These are phyloP conservation scores for Rhinopomastus cyanomelas DNA, from an alignment of 2,113 vertebrate genomes.

Conservation along the genomic window DNA sequence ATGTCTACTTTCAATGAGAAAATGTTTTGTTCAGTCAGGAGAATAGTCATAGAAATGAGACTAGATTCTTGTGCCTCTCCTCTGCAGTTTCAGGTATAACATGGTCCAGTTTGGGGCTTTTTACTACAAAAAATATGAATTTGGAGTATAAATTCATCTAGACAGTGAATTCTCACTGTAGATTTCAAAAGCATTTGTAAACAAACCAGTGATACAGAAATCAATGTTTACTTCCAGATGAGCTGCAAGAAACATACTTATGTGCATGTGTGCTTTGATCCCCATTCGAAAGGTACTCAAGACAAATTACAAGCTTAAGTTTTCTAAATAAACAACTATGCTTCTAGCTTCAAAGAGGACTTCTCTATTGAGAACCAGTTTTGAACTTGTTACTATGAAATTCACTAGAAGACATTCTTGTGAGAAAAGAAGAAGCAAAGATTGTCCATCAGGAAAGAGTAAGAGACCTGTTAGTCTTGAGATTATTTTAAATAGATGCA, in stretches of 20 bases:
- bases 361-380: background rate
- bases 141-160: background rate
- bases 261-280: background rate
- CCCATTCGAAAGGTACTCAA: background rate
- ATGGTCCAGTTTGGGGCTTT: background rate
- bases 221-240: background rate
- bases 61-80: background rate
- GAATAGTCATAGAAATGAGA: background rate
- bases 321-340: background rate
- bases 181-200: background rate
- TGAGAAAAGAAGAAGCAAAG: background rate
- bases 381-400: too few relatives aligned
- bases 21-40: background rate
- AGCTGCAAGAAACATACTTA: background rate
- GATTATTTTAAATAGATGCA: background rate
- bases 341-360: background rate
- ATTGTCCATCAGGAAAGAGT: background rate
- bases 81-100: background rate
- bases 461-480: background rate
- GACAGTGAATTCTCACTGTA: background rate
- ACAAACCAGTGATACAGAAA: background rate
- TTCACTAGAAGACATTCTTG: background rate
- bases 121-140: background rate
- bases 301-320: background rate
- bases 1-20: background rate